Percentiles rank a stretch among this genome's conserved stretches.
Conservation (phyloP, 2,113 vertebrate genomes). For the Lucifuga dentata region DNA sequence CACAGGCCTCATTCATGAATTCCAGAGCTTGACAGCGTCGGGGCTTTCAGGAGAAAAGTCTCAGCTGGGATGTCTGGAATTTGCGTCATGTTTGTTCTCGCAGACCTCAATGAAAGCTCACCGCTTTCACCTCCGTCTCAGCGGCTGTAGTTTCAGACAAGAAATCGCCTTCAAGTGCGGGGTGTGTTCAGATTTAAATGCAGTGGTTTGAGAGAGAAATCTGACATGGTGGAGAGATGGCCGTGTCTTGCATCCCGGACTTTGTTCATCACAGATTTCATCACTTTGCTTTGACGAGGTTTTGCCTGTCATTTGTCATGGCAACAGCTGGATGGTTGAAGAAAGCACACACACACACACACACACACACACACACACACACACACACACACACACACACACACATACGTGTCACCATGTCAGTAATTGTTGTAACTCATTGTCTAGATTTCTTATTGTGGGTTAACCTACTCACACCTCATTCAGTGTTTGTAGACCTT, state of each 20-base stretch:
- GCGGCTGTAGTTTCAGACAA: not conserved
- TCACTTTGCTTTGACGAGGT: constrained; percentile 27
- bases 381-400: no score
- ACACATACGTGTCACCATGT: no score
- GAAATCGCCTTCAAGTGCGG: constrained; percentile 41
- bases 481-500: not conserved
- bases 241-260: not conserved
- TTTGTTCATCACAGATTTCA: constrained; percentile 23
- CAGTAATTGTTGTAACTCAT: constrained; percentile 2
- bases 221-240: not conserved
- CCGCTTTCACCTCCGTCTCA: constrained; percentile 16
- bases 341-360: no score
- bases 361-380: no score
- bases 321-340: not conserved
- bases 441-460: not conserved
- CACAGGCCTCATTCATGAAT: constrained; percentile 63
- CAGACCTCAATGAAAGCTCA: constrained; percentile 46
- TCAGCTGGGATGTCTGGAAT: constrained; percentile 51
- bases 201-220: not conserved
- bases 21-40: constrained; percentile 39
- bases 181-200: constrained; percentile 25
- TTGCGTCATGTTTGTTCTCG: constrained; percentile 66
- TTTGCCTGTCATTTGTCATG: constrained; percentile 4
- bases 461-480: not conserved
- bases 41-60: constrained; percentile 31